Base-by-base conservation (phyloP, 2,888 invertebrate species). In the Drosophila nigritarsus region DNA sequence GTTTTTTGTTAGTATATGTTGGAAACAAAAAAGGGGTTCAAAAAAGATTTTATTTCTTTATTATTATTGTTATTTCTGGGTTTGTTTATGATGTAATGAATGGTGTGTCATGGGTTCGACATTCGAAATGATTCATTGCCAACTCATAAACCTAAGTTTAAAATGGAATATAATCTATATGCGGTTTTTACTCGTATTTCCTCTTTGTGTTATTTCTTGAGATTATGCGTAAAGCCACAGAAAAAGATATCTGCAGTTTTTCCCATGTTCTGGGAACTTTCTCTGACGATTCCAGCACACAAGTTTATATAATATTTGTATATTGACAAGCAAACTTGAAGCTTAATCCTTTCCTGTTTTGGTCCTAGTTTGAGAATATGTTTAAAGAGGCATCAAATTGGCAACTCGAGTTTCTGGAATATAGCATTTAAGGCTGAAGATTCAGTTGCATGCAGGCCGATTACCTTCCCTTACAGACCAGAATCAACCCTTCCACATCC, bases 51-150 rank as follows among this genome's bases (percentile, higher is more conserved):
- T 13, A 20, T 20, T 42, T 45, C 3, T 3, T 13, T 20, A 7
- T 20, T 20, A 1, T 6, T 13, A 45, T 45, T 45, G 7, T 15
- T 15, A 51, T 53, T 29, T 48, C 29, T 2, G 48, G 27, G 18
- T 34, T 24, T 38, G 4, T 4, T 40, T 40, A 13, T 61, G 38
- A 24, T 30, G 29, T 6, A 40, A 55, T 50, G 18, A 2, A 54
- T 53, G 34, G 38, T 50, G 40, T 55, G 30, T 64, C 64, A 64
- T 15, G 20, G 36, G 48, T n/a, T 56, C 24, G 50, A 13, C 61
- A 53, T 27, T 42, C 24, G 11, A 18, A 45, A 42, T 72, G 78
- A 77, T 32, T 72, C 78, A 64, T 34, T 45, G 34, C 27, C 13
- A 27, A 8, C 18, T 56, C 15, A 15, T 20, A 18, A 13, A n/a